Percentiles rank a stretch among this genome's conserved stretches.
Evolutionary conservation across 2,888 invertebrate species (phyloP).

Genomic region (Aplocera efformata): DNA sequence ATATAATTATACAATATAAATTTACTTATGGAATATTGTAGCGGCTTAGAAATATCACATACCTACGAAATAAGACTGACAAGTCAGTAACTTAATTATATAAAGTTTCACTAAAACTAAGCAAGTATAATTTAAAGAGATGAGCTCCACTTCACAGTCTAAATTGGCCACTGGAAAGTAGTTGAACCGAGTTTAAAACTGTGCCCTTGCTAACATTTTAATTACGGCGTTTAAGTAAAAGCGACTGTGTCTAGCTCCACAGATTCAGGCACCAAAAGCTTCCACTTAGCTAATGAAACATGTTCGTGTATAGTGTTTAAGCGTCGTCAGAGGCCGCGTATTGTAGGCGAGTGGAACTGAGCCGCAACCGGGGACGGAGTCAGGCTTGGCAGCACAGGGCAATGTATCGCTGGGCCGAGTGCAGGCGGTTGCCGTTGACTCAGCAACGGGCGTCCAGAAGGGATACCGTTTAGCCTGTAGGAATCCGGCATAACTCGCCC

Average conservation of each 20-base stretch:
- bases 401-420: too few species aligned
- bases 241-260: constrained; percentile 76
- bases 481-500: too few species aligned
- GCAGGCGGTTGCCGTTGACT: too few species aligned
- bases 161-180: constrained; percentile 74
- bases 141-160: constrained; percentile 51
- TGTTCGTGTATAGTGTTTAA: constrained; percentile 77
- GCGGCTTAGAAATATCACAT: too few species aligned
- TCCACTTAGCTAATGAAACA: constrained; percentile 82
- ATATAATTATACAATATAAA: too few species aligned
- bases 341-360: constrained; percentile 57
- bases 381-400: not conserved
- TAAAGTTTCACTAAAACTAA: too few species aligned
- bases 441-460: too few species aligned
- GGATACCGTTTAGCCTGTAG: too few species aligned
- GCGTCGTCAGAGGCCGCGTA: constrained; percentile 59
- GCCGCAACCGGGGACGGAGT: constrained; percentile 20
- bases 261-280: constrained; percentile 80
- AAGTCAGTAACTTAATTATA: too few species aligned
- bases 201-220: constrained; percentile 71
- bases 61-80: too few species aligned
- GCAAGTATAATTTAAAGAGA: not conserved
- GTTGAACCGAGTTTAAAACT: constrained; percentile 74
- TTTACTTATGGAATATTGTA: too few species aligned
- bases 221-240: constrained; percentile 79